Percentiles rank a stretch among this genome's conserved stretches.
Evolutionary conservation across 1,140 invertebrate species (phyloP).

Genomic region (Subanguina moxae): DNA sequence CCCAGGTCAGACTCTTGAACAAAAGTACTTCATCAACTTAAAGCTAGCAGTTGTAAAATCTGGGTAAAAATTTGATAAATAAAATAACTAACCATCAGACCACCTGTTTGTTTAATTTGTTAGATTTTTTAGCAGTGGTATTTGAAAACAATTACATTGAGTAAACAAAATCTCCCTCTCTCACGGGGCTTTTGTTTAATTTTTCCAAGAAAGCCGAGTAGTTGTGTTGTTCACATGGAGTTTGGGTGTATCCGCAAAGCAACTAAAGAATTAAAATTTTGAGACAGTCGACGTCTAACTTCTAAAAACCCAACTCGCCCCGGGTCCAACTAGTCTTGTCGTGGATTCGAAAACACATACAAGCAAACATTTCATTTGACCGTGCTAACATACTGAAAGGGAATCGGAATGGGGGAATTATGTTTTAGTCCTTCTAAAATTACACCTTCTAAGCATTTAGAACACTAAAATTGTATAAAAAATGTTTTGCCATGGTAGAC

Average conservation of each 20-base stretch:
- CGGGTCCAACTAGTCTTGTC: too few species aligned
- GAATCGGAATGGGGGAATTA: too few species aligned
- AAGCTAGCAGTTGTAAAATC: slow-evolving; percentile 12
- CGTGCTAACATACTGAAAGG: too few species aligned
- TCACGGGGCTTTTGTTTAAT: slow-evolving; percentile 49
- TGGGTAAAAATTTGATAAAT: slow-evolving; percentile 5
- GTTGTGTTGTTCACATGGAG: slow-evolving; percentile 51
- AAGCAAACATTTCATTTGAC: too few species aligned
- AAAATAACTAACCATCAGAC: neutral
- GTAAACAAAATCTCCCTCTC: slow-evolving; percentile 57
- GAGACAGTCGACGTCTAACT: too few species aligned
- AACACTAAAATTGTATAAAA: too few species aligned
- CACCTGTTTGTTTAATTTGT: too few species aligned
- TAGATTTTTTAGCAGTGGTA: slow-evolving; percentile 23
- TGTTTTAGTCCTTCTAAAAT: too few species aligned
- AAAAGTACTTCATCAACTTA: slow-evolving; percentile 55
- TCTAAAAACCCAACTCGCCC: too few species aligned
- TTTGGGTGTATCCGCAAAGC: slow-evolving; percentile 55
- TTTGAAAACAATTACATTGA: slow-evolving; percentile 56
- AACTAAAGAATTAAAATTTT: slow-evolving; percentile 38
- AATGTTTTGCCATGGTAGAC: too few species aligned
- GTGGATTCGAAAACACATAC: too few species aligned
- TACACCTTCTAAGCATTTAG: too few species aligned
- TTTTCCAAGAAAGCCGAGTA: slow-evolving; percentile 58
- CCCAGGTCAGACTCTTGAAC: slow-evolving; percentile 52